Base-by-base conservation (phyloP, 2,113 vertebrate species). In the Lepus timidus region DNA sequence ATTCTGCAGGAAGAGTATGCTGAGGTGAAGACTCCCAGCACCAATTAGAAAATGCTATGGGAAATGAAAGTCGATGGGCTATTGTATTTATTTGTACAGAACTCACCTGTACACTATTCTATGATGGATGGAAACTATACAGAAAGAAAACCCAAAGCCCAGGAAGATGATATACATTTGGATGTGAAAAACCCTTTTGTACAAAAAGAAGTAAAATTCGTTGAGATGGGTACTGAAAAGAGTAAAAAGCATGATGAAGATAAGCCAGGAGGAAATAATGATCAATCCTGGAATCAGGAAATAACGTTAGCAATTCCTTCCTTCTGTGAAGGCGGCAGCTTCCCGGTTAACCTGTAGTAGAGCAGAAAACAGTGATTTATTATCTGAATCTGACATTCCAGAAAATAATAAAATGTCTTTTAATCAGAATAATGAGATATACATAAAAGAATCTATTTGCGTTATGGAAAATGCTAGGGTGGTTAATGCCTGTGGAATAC, bases 51-150 rank as follows among this genome's bases (percentile, higher is more conserved):
- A 88, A 61, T 75, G 4, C 25, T 49, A 17, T 19, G 12, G 83
- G 33, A 33, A 64, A 23, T 33, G n/a, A 55, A 79, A 98, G 97
- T 76, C 87, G 87, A 31, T 97, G 97, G 97, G 90, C 97, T 36
- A 4, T 74, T 44, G 73, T 98, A 96, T 84, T 67, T 89, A 27
- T 67, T 95, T 17, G 82, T 97, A 55, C 90, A 33, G 64, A 67
- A 67, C 55, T 94, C 88, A 73, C 10, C 88, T 79, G 78, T 84
- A 11, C 74, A 14, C 3, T 44, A 27, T 93, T 25, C 78, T 93
- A 6, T 12, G 27, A 6, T 36, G 93, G 89, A 70, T 79, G 61
- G 19, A 82, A 90, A 70, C 76, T 51, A 81, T 13, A 2, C 1
- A 16, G 91, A 80, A 44, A 44, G 44, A 44, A 44, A 44, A 44